Conservation (phyloP, 2,113 vertebrate genomes). For the Serilophus lunatus region DNA sequence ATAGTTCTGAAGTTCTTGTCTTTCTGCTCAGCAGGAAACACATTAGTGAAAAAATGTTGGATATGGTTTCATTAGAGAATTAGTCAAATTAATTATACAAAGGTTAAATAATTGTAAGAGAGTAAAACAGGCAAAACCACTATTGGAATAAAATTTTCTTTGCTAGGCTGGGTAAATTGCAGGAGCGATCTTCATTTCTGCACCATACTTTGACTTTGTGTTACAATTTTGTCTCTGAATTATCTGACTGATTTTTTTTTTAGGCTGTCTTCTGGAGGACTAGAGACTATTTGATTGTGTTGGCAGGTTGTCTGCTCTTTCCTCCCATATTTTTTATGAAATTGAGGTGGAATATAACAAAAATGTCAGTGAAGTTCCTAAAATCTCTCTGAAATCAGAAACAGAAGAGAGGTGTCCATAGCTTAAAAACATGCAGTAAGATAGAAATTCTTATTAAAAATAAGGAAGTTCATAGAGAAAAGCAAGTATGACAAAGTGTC, state of each 20-base stretch:
- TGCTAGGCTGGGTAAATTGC: not conserved
- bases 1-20: not conserved
- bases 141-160: not conserved
- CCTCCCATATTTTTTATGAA: not conserved
- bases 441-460: not conserved
- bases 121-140: not conserved
- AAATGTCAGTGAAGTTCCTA: not conserved
- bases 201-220: not conserved
- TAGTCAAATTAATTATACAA: not conserved
- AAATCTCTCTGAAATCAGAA: not conserved
- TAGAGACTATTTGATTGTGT: not conserved
- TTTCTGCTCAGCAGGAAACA: not conserved
- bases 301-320: not conserved
- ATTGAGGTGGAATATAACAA: not conserved
- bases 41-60: not conserved
- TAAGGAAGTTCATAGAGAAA: not conserved
- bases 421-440: not conserved
- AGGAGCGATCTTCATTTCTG: not conserved
- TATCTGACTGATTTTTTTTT: not conserved
- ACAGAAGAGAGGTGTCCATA: not conserved
- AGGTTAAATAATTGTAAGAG: not conserved
- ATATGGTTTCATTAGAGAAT: not conserved
- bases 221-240: not conserved
- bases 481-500: not conserved
- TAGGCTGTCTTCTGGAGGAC: not conserved